Conservation (phyloP, 2,113 vertebrate species). For the Noturus placidus region DNA sequence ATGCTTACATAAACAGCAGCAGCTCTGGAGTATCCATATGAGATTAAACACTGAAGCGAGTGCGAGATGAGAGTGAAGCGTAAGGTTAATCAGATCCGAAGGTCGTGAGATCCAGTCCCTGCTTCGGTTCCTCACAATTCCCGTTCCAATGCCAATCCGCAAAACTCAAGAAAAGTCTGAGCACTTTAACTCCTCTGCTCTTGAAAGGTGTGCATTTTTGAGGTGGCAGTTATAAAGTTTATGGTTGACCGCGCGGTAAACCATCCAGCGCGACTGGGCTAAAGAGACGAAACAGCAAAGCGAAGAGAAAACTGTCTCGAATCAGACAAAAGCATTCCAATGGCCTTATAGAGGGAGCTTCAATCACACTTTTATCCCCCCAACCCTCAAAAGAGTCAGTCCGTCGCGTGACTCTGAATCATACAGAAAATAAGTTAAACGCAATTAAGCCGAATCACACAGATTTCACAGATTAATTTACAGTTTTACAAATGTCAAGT, state of each 20-base stretch:
- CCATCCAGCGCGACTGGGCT: not conserved
- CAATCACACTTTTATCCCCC: not conserved
- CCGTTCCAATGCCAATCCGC: not conserved
- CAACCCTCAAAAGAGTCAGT: not conserved
- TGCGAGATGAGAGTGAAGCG: not conserved
- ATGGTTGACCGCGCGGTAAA: constrained; percentile 24
- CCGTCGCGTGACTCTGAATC: not conserved
- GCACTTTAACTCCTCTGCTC: constrained; percentile 22
- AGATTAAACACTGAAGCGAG: not conserved
- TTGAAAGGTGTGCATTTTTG: constrained; percentile 41
- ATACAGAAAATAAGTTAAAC: not conserved
- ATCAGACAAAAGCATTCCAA: constrained; percentile 8
- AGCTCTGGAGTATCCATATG: not conserved
- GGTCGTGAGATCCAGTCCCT: not conserved
- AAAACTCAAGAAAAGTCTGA: not conserved
- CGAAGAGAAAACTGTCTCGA: not conserved
- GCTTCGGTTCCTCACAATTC: not conserved
- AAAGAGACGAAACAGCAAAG: constrained; percentile 14
- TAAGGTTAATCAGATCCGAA: not conserved
- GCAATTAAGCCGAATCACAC: not conserved
- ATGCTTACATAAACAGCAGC: not conserved
- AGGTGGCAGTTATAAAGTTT: constrained; percentile 41
- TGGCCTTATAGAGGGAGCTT: not conserved
- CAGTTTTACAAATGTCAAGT: not conserved
- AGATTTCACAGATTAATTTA: not conserved